Conservation (phyloP, 2,797 vertebrate species). For the Amblyraja radiata region DNA sequence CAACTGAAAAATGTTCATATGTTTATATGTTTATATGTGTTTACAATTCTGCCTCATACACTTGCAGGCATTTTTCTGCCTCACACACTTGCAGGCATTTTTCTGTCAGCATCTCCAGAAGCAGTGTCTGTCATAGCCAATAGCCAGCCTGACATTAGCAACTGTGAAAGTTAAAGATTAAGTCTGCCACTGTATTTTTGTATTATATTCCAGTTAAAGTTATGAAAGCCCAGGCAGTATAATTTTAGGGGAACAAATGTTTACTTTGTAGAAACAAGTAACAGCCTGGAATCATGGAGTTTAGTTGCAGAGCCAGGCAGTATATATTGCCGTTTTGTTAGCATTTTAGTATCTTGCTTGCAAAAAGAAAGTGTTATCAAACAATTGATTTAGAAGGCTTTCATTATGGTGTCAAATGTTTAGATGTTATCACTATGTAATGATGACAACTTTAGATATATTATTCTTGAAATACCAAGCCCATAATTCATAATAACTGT, state of each 20-base stretch:
- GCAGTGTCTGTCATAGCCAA: neutral
- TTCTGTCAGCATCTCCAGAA: neutral
- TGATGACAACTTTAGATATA: slow-evolving; percentile 8
- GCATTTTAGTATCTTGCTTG: neutral
- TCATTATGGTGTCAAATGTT: slow-evolving; percentile 24
- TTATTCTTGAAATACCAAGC: slow-evolving; percentile 21
- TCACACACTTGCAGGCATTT: neutral
- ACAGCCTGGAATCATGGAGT: neutral
- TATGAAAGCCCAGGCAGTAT: neutral
- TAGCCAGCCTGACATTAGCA: neutral
- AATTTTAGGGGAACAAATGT: neutral
- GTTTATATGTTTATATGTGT: no score
- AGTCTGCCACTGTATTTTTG: neutral
- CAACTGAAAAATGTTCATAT: neutral
- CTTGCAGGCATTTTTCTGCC: neutral
- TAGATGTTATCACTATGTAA: slow-evolving; percentile 6
- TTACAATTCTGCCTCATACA: neutral
- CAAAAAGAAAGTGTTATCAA: neutral
- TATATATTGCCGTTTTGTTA: neutral
- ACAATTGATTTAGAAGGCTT: slow-evolving; percentile 5
- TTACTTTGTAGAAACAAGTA: neutral
- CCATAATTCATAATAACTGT: neutral
- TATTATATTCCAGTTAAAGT: neutral
- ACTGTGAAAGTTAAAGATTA: neutral
- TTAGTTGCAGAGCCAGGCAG: neutral